Evolutionary conservation across 2,113 vertebrate genomes (phyloP).

Genomic region (Nicator chloris): DNA sequence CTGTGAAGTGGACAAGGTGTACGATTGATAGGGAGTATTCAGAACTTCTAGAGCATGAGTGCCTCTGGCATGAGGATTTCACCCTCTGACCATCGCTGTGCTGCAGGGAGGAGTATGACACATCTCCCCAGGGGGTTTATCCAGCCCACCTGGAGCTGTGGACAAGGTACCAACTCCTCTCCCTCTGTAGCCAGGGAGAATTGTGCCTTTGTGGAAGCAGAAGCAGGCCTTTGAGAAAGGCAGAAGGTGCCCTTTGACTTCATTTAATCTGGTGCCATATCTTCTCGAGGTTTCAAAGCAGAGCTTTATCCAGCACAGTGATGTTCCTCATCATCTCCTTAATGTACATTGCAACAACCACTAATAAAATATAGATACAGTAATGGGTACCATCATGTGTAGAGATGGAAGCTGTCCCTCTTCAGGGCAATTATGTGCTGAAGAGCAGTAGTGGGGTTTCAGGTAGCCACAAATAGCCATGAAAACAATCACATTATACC

Average conservation of each 20-base stretch:
- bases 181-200: neutral
- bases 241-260: neutral
- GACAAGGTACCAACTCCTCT: neutral
- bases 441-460: neutral
- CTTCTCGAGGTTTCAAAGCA: neutral
- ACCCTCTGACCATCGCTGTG: fast-evolving
- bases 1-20: neutral
- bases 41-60: neutral
- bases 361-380: neutral
- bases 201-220: neutral
- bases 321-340: neutral
- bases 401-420: neutral
- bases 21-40: neutral
- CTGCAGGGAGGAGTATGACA: fast-evolving
- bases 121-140: too few species aligned
- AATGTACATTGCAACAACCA: neutral
- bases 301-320: neutral
- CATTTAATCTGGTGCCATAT: neutral
- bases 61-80: neutral
- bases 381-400: neutral
- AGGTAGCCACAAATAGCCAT: neutral
- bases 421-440: neutral
- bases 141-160: neutral
- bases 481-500: neutral
- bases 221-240: neutral